Evolutionary conservation across 2,888 invertebrate species (phyloP).

Genomic region (Aleiodes leptofemur): DNA sequence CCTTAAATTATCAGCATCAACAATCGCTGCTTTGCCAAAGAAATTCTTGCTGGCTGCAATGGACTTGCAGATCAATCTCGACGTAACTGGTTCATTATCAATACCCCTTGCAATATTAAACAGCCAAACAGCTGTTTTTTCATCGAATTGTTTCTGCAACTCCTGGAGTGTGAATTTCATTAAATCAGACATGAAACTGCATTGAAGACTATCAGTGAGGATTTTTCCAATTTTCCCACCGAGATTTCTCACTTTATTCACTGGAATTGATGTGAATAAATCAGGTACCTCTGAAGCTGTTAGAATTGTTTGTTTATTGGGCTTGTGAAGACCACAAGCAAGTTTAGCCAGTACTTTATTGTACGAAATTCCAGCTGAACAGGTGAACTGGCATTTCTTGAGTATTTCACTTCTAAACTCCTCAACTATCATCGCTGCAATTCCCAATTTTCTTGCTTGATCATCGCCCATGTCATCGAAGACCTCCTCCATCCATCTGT

Average conservation of each 20-base stretch:
- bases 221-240: slow-evolving; percentile 95
- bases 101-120: slow-evolving; percentile 91
- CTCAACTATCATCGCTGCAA: slow-evolving; percentile 90
- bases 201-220: slow-evolving; percentile 83
- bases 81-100: slow-evolving; percentile 92
- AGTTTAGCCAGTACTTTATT: slow-evolving; percentile 96
- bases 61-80: slow-evolving; percentile 91
- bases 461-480: slow-evolving; percentile 67
- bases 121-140: slow-evolving; percentile 91
- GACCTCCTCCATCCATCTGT: slow-evolving; percentile 67
- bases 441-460: slow-evolving; percentile 82
- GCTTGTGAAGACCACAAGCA: slow-evolving; percentile 94
- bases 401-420: slow-evolving; percentile 91
- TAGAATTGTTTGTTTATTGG: slow-evolving; percentile 93
- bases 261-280: slow-evolving; percentile 80
- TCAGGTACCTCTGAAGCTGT: slow-evolving; percentile 81
- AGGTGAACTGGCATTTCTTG: slow-evolving; percentile 89
- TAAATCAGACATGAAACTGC: slow-evolving; percentile 89
- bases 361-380: slow-evolving; percentile 97
- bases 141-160: slow-evolving; percentile 85
- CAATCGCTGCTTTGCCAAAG: slow-evolving; percentile 86
- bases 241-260: slow-evolving; percentile 91
- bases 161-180: slow-evolving; percentile 83
- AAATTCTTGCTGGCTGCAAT: slow-evolving; percentile 98
- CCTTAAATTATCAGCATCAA: slow-evolving; percentile 77